Conservation (phyloP, 2,797 vertebrate species). For the Gymnopithys bicolor region DNA sequence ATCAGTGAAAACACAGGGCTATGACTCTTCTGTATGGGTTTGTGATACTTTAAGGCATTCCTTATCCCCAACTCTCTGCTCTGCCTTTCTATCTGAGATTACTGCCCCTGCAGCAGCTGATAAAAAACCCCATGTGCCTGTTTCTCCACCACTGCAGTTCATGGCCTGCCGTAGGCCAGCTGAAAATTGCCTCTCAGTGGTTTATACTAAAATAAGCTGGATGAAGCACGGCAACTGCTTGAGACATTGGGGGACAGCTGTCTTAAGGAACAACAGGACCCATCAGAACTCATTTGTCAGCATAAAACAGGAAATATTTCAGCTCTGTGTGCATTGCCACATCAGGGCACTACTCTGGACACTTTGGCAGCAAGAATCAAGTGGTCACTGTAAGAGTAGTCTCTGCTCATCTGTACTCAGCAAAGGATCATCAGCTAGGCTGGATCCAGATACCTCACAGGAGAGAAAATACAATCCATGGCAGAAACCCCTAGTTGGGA, state of each 20-base stretch:
- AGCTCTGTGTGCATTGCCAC: fast-evolving
- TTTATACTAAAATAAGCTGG: not conserved
- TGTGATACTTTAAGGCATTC: not conserved
- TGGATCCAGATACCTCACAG: not conserved
- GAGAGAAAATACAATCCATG: not conserved
- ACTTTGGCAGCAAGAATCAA: not conserved
- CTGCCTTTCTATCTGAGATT: not conserved
- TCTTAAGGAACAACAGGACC: not conserved
- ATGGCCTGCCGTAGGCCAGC: not conserved
- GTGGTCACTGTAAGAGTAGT: fast-evolving
- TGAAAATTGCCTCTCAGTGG: not conserved
- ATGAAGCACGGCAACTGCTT: not conserved
- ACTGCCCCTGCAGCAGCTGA: not conserved
- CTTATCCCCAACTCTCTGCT: not conserved
- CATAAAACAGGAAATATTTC: not conserved
- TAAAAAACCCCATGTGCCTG: not conserved
- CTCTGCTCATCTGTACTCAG: fast-evolving
- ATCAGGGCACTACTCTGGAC: not conserved
- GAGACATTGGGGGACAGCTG: not conserved
- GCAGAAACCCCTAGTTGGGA: not conserved
- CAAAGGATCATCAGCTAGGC: not conserved
- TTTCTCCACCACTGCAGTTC: not conserved
- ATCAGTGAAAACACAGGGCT: not conserved
- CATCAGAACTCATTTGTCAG: not conserved
- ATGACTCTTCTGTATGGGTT: not conserved